phyloP scores from a whole-genome alignment of 1,140 invertebrate species.

The Drosophila busckii region DNA sequence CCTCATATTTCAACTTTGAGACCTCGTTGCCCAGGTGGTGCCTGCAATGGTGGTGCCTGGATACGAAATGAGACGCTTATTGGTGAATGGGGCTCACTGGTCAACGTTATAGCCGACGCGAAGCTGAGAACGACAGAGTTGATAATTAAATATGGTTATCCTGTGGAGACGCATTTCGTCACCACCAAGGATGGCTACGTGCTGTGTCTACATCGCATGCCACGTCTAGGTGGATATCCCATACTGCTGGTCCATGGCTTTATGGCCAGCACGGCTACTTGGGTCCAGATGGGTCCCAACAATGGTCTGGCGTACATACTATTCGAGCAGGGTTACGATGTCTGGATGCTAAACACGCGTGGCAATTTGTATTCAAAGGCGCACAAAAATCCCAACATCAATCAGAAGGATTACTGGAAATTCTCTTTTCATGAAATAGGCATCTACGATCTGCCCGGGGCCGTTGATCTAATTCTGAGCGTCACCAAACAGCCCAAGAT shows the following conservation, averaged over 20 bases:
- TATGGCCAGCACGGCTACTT: constrained; percentile 81
- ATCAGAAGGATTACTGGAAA: constrained; percentile 62
- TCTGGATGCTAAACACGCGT: constrained; percentile 86
- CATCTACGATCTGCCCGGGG: constrained; percentile 83
- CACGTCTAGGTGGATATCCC: constrained; percentile 32
- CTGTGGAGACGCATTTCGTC: constrained; percentile 80
- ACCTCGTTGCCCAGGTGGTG: no score
- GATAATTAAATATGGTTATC: constrained; percentile 81
- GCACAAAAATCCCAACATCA: constrained; percentile 79
- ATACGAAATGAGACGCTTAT: no score
- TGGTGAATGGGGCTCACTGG: no score
- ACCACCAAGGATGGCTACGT: constrained; percentile 80
- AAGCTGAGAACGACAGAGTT: constrained; percentile 39
- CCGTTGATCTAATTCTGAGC: constrained; percentile 82
- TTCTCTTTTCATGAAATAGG: constrained; percentile 86
- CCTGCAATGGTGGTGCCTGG: no score
- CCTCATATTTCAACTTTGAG: no score
- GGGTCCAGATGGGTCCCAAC: constrained; percentile 80
- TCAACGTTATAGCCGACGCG: neutral
- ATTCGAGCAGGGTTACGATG: constrained; percentile 84
- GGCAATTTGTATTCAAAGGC: constrained; percentile 83
- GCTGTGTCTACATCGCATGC: constrained; percentile 79
- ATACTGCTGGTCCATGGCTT: constrained; percentile 84
- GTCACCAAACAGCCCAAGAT: constrained; percentile 75
- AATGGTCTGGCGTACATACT: constrained; percentile 81